phyloP scores from a whole-genome alignment of 2,888 invertebrate species.

The Protophormia terraenovae region DNA sequence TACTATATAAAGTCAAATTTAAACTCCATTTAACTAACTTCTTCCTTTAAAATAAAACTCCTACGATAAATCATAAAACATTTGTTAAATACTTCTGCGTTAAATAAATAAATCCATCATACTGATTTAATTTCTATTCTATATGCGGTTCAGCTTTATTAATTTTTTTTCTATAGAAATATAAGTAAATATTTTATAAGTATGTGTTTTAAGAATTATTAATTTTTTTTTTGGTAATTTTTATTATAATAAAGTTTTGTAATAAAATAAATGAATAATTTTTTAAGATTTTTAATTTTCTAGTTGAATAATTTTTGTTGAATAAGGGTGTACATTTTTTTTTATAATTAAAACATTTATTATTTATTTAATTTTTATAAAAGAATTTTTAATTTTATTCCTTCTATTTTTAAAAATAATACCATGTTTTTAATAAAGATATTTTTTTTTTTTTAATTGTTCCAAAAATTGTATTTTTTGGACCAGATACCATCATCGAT shows the following conservation, averaged over 20 bases:
- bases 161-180: slow-evolving; percentile 69
- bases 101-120: slow-evolving; percentile 72
- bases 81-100: neutral
- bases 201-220: neutral
- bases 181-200: neutral
- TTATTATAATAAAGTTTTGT: neutral
- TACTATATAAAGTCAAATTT: neutral
- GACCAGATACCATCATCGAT: too few species aligned
- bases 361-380: too few species aligned
- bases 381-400: too few species aligned
- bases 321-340: neutral
- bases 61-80: neutral
- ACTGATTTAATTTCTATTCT: slow-evolving; percentile 82
- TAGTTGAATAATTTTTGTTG: neutral
- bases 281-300: neutral
- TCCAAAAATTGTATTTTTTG: too few species aligned
- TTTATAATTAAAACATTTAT: too few species aligned
- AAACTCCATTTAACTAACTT: neutral
- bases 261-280: neutral
- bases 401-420: too few species aligned
- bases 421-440: too few species aligned
- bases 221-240: slow-evolving; percentile 3
- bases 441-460: too few species aligned
- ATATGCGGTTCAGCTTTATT: slow-evolving; percentile 82
- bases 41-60: slow-evolving; percentile 1